Conservation (phyloP, 2,888 invertebrate species). For the Ormyrus labotus region DNA sequence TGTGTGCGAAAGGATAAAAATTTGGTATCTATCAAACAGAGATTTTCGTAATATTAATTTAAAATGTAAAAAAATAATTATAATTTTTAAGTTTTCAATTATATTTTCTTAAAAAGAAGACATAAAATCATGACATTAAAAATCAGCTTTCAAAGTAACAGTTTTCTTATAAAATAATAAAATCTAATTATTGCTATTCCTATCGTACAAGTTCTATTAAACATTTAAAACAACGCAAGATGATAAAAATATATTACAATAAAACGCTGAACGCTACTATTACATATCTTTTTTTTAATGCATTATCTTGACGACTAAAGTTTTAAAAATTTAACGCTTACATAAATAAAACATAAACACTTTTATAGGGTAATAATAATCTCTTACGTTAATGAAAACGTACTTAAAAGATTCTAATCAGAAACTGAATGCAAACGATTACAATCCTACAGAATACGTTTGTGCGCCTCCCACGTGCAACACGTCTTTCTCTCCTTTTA, state of each 20-base stretch:
- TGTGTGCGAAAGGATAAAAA: not conserved
- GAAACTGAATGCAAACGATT: constrained; percentile 40
- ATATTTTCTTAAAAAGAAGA: not conserved
- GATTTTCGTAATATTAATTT: constrained; percentile 16
- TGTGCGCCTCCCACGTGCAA: constrained; percentile 30
- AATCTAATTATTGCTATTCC: constrained; percentile 42
- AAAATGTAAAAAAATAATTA: not conserved
- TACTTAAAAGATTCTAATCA: constrained; percentile 32
- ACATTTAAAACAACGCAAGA: no score
- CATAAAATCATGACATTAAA: no score
- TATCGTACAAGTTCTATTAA: constrained; percentile 16
- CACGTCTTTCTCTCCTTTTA: not conserved
- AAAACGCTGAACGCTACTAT: not conserved
- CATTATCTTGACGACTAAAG: not conserved
- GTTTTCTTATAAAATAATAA: constrained; percentile 21
- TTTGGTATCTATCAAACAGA: not conserved
- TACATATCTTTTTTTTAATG: no score
- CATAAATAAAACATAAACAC: not conserved
- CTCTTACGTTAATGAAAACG: constrained; percentile 12
- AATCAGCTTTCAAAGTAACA: not conserved
- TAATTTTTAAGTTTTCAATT: constrained; percentile 5
- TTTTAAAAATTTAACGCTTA: constrained; percentile 2
- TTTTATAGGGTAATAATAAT: constrained; percentile 1
- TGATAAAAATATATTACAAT: constrained; percentile 1
- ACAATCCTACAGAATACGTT: constrained; percentile 36